Percentiles rank a stretch among this genome's conserved stretches.
These are phyloP conservation scores for Acanthurus tractus DNA, from an alignment of 2,797 vertebrate genomes.

Conservation along the genomic window DNA sequence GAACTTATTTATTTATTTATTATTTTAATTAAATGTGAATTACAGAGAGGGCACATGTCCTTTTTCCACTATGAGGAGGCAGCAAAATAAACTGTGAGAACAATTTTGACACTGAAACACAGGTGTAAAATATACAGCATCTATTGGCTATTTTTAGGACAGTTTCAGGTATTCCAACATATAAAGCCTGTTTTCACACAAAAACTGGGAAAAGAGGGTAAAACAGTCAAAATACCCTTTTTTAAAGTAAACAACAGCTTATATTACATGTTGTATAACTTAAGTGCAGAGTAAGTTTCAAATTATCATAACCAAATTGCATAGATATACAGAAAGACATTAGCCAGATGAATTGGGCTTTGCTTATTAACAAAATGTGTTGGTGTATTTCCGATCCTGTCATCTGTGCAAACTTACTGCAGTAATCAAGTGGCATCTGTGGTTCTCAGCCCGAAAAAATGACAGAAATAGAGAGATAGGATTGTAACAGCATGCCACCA, in stretches of 20 bases:
- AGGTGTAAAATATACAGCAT: not conserved
- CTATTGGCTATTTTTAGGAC: not conserved
- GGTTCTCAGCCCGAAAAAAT: constrained; percentile 53
- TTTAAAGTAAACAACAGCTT: not conserved
- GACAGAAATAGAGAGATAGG: constrained; percentile 23
- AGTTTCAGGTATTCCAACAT: not conserved
- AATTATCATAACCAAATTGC: not conserved
- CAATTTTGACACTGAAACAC: not conserved
- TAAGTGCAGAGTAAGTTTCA: not conserved
- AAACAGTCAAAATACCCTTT: not conserved
- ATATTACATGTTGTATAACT: not conserved
- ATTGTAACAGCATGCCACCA: not conserved
- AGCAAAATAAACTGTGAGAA: constrained; percentile 17
- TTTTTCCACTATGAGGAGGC: constrained; percentile 6
- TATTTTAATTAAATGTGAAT: constrained; percentile 34
- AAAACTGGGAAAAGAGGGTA: not conserved
- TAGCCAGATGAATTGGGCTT: constrained; percentile 27
- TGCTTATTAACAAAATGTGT: constrained; percentile 18
- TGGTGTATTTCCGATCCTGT: constrained; percentile 13
- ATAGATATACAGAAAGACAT: constrained; percentile 3
- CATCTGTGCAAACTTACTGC: constrained; percentile 45
- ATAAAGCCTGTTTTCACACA: not conserved
- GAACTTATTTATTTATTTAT: constrained; percentile 11
- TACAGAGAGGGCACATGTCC: constrained; percentile 11
- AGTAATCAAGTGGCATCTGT: constrained; percentile 60